Base-by-base conservation (phyloP, 2,888 invertebrate species). In the Muscina levida region DNA sequence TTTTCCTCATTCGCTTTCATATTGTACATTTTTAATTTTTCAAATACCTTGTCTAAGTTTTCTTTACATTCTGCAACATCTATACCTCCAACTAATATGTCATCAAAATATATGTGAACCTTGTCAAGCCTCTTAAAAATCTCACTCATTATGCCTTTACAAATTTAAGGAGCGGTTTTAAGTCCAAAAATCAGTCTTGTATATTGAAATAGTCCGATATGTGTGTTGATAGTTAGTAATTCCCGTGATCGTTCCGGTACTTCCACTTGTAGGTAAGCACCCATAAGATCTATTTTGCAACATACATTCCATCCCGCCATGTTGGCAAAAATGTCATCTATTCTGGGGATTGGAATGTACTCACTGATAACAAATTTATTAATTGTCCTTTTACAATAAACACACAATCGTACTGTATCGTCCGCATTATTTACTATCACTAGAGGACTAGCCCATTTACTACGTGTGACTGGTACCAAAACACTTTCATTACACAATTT, bases 401-500 rank as follows among this genome's bases (percentile, higher is more conserved):
- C 74, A 42, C 79, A 76, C 11, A 79, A 42, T 8, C 71, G 46
- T 19, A 77, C 73, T 3, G 72, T 51, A 0, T 73, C 82, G 53
- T 78, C 72, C 5, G 44, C 24, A 44, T 82, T 79, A 65, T 67
- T 77, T 0, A 82, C 76, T 13, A 82, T 42, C 0, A 82, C 78
- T 11, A 82, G 2, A 2, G 82, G 78, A 68, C 79, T 76, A 8
- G 82, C 76, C 75, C 72, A 78, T 56, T 42, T 78, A 56, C 68
- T 80, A 10, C 76, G n/a, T 10, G 57, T 77, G 0, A 77, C 74
- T 1, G 77, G 75, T 6, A 82, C 26, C 17, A 77, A 53, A 19
- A 75, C 65, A 13, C 65, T 72, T 2, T 59, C 56, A 8, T 26
- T 17, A 65, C 73, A 68, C 2, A 81, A 62, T 26, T 68, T 17